Base-by-base conservation (phyloP, 2,113 vertebrate genomes). In the Pygathrix nemaeus region DNA sequence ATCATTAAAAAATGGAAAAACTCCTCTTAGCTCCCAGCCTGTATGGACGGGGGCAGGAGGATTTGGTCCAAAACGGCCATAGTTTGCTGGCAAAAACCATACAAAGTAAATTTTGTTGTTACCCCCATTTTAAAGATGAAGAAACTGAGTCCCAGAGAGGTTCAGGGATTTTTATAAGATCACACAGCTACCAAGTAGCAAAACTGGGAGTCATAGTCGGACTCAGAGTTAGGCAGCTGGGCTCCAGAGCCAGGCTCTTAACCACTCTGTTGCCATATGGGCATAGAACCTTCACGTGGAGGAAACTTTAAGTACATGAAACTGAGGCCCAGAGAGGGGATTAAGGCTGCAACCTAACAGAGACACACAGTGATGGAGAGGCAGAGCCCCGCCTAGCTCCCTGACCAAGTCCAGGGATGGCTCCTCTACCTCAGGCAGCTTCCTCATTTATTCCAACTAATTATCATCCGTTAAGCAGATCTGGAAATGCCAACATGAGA, bases 1-100 rank as follows among this genome's bases (percentile, higher is more conserved):
- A 59, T 40, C 48, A 70, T 89, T 64, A 21, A 88, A 82, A 95
- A 21, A 38, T 72, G 70, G 18, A 40, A 80, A 79, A 79, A 43
- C 12, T 38, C 4, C 59, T 27, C 27, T 66, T 32, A 14, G 27
- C 40, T 6, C 9, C 8, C 12, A 57, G 48, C 23, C n/a, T 30
- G 1, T 45, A 23, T 1, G 18, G 70, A 55, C 50, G 1, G 32
- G 1, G 11, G 6, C 1, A 2, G 50, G 59, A 0, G 0, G 20
- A 21, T 21, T 30, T 57, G 72, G 1, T 9, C n/a, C 23, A 30
- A 64, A 0, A 17, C 0, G 1, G 13, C 13, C 43, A 3, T 2
- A 4, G 2, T 55, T 64, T 32, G 80, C 80, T 23, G 18, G 43
- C 45, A 17, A 20, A 30, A 21, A 8, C 10, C 40, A 11, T 16